These are phyloP conservation scores for Microplitis manilae DNA, from an alignment of 2,888 invertebrate genomes.

Conservation along the genomic window DNA sequence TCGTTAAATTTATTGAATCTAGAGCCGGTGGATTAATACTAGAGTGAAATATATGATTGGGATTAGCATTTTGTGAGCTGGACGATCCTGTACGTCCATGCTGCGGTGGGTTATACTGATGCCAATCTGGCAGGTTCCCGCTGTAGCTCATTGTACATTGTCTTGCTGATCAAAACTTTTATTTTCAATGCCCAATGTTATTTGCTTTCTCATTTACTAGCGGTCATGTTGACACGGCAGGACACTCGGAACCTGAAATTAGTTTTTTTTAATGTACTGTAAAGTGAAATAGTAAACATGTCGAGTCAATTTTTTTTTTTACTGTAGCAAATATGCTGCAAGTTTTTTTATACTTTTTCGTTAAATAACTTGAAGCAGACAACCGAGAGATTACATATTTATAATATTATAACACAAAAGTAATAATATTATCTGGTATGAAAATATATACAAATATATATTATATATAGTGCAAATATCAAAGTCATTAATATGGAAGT, in stretches of 20 bases:
- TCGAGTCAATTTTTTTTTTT: not conserved
- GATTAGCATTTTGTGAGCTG: constrained; percentile 59
- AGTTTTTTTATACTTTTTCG: not conserved
- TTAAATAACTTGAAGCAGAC: not conserved
- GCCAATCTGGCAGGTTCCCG: constrained; percentile 70
- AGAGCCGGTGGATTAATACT: constrained; percentile 58
- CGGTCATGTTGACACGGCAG: constrained; percentile 31
- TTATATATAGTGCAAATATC: constrained; percentile 28
- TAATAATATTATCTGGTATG: constrained; percentile 28
- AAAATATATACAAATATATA: too few species aligned
- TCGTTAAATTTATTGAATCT: constrained; percentile 55
- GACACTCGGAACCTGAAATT: constrained; percentile 39
- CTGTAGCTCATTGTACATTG: constrained; percentile 70
- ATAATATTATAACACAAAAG: constrained; percentile 25
- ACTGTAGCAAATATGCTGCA: not conserved
- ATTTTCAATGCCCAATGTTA: constrained; percentile 1
- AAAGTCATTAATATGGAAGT: constrained; percentile 34
- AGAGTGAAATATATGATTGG: constrained; percentile 59
- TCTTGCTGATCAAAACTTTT: constrained; percentile 45
- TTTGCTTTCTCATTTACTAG: constrained; percentile 18
- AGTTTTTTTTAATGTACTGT: constrained; percentile 4
- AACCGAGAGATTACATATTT: constrained; percentile 3
- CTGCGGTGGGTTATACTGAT: constrained; percentile 64
- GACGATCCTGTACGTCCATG: constrained; percentile 56
- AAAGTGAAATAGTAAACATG: constrained; percentile 3